Evolutionary conservation across 2,797 vertebrate species (phyloP).

Genomic region (Luscinia luscinia): DNA sequence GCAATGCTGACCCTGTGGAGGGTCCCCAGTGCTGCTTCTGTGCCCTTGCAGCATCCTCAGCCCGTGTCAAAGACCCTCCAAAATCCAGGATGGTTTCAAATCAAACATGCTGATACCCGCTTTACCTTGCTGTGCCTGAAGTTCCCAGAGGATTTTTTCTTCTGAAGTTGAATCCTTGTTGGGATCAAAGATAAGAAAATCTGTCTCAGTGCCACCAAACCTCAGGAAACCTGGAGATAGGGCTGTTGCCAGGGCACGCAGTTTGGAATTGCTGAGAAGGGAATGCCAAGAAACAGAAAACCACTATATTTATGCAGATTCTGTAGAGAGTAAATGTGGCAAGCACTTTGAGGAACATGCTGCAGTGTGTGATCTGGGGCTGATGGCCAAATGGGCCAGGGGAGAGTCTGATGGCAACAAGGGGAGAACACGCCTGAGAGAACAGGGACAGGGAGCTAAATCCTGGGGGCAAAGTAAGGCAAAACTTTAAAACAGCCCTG

Average conservation of each 20-base stretch:
- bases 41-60: neutral
- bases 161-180: constrained; percentile 62
- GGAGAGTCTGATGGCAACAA: accelerated
- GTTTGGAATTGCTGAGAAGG: constrained; percentile 82
- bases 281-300: neutral
- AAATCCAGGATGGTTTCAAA: neutral
- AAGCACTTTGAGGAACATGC: accelerated
- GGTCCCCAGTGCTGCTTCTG: accelerated
- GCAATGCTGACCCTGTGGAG: neutral
- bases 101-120: accelerated
- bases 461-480: neutral
- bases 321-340: neutral
- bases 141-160: constrained; percentile 63
- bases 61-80: neutral
- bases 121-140: constrained; percentile 71
- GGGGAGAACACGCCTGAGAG: neutral
- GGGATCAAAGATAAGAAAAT: constrained; percentile 90
- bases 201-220: constrained; percentile 91
- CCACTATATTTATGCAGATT: neutral
- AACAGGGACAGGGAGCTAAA: neutral
- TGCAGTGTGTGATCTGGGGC: neutral
- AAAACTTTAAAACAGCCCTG: neutral
- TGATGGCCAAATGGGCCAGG: neutral
- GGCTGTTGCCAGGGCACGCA: constrained; percentile 82
- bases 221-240: constrained; percentile 88